phyloP scores from a whole-genome alignment of 2,113 vertebrate genomes.

The Piaya cayana region DNA sequence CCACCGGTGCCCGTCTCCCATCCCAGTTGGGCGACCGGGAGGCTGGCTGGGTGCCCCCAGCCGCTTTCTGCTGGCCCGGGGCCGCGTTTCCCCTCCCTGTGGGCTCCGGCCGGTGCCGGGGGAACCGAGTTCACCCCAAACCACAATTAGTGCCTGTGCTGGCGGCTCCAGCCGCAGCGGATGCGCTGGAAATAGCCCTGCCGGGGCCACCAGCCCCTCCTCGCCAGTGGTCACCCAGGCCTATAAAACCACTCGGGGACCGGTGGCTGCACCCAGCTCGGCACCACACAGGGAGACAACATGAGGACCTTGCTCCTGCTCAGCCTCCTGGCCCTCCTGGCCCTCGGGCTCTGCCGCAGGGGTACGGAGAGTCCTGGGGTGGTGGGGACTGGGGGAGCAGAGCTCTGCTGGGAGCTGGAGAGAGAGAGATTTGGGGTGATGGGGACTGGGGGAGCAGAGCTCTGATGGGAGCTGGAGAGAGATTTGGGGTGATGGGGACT shows the following conservation, averaged over 20 bases:
- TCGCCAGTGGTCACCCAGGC: not conserved
- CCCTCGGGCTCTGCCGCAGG: slow-evolving; percentile 32
- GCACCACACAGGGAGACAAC: not conserved
- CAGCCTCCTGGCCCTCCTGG: slow-evolving; percentile 42
- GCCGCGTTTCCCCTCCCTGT: not conserved
- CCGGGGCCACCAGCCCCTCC: not conserved
- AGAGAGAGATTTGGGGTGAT: too few relatives aligned
- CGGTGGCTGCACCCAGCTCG: not conserved
- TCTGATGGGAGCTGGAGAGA: too few relatives aligned
- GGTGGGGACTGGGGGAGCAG: too few relatives aligned
- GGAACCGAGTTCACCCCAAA: not conserved
- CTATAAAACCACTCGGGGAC: slow-evolving; percentile 19
- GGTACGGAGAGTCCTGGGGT: not conserved
- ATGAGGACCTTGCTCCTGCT: slow-evolving; percentile 49
- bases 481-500: too few relatives aligned
- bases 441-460: too few relatives aligned
- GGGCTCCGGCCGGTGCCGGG: not conserved
- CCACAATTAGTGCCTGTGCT: slow-evolving; percentile 62
- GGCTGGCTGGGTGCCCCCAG: not conserved
- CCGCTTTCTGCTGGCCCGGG: accelerated
- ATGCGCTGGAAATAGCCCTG: slow-evolving; percentile 64
- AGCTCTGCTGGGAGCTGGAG: too few relatives aligned
- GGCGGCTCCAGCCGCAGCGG: not conserved
- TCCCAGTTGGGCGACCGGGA: not conserved
- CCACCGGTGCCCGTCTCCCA: not conserved